Percentiles rank a stretch among this genome's conserved stretches.
phyloP scores from a whole-genome alignment of 2,113 vertebrate species.

The Lophotis ruficrista region DNA sequence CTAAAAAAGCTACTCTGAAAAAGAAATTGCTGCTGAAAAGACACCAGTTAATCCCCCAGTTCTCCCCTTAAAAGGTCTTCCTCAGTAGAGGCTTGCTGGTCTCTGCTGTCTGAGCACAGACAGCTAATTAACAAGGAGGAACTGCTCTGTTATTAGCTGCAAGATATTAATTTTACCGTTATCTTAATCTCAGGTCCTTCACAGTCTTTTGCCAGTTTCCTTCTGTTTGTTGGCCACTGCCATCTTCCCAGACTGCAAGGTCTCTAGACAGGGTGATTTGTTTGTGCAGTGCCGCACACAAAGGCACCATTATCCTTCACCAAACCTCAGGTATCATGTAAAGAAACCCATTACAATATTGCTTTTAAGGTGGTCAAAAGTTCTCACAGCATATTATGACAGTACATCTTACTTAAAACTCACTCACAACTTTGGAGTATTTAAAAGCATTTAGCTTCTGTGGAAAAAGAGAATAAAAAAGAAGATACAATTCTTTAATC shows the following conservation, averaged over 20 bases:
- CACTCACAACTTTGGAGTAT: background rate
- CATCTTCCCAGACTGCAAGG: background rate
- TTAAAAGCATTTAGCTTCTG: background rate
- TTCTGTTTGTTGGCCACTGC: background rate
- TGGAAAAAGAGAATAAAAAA: background rate
- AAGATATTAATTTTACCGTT: conserved; percentile 36
- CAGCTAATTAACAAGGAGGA: background rate
- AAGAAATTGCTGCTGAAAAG: background rate
- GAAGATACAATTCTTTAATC: background rate
- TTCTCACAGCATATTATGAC: background rate
- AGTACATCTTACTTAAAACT: background rate
- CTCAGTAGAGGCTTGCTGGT: background rate
- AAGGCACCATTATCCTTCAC: conserved; percentile 6
- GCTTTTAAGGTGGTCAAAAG: background rate
- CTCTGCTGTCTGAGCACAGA: background rate
- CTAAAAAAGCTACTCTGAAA: background rate
- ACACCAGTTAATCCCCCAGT: background rate
- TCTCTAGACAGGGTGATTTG: background rate
- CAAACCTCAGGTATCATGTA: background rate
- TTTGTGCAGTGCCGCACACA: conserved; percentile 6
- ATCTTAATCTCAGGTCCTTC: background rate
- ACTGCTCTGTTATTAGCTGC: background rate
- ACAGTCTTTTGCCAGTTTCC: background rate
- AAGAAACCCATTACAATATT: background rate
- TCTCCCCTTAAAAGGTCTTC: background rate